Evolutionary conservation across 2,888 invertebrate species (phyloP).

Genomic region (Dendrolimus pini): DNA sequence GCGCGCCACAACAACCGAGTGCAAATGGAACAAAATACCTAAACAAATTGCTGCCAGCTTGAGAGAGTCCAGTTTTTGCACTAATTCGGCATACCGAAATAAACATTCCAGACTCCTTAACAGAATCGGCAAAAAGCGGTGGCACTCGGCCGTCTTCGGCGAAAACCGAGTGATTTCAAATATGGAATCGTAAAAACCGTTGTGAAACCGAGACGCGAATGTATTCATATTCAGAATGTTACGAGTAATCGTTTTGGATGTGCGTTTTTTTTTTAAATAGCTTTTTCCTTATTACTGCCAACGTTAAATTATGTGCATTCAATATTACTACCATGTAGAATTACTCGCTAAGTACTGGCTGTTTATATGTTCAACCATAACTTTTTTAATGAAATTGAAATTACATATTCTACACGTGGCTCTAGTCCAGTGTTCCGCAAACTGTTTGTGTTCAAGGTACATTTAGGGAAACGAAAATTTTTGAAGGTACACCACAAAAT

Average conservation of each 20-base stretch:
- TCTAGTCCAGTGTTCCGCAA: no score
- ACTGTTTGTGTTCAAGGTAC: no score
- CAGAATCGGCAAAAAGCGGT: constrained; percentile 29
- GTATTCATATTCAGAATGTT: constrained; percentile 15
- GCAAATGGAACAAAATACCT: constrained; percentile 70
- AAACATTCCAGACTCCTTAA: constrained; percentile 71
- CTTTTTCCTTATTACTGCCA: not conserved
- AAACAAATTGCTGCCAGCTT: constrained; percentile 66
- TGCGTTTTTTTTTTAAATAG: not conserved
- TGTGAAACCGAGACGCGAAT: constrained; percentile 40
- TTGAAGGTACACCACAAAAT: no score
- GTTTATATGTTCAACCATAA: no score
- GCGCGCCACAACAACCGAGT: constrained; percentile 36
- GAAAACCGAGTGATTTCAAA: constrained; percentile 47
- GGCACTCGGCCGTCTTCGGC: constrained; percentile 5
- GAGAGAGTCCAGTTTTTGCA: constrained; percentile 69
- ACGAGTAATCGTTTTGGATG: not conserved
- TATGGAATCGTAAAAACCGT: constrained; percentile 32
- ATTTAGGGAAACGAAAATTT: no score
- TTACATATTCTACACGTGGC: no score
- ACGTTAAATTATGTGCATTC: not conserved
- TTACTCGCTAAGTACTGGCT: not conserved
- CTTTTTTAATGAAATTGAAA: no score
- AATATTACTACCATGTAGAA: not conserved
- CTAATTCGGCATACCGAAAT: constrained; percentile 77